Conservation (phyloP, 2,797 vertebrate genomes). For the Gallinago solitaria region DNA sequence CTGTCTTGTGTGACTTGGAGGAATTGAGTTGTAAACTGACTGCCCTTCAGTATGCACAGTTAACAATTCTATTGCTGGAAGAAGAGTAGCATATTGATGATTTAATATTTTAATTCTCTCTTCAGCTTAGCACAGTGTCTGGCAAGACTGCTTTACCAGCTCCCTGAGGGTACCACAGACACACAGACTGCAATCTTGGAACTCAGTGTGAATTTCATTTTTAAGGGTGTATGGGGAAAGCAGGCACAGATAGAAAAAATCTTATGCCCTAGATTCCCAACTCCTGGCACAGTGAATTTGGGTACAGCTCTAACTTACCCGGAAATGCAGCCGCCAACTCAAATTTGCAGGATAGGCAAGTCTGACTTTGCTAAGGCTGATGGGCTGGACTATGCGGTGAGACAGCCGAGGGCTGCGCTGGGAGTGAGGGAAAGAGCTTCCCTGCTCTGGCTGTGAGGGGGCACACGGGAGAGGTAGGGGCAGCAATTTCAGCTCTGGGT, state of each 20-base stretch:
- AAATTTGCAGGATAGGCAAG: background rate
- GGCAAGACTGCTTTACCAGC: background rate
- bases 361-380: background rate
- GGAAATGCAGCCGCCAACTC: background rate
- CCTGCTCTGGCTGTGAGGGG: background rate
- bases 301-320: background rate
- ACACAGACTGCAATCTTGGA: background rate
- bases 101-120: background rate
- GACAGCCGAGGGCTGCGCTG: background rate
- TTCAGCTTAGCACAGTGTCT: background rate
- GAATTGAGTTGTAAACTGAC: background rate
- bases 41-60: background rate
- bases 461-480: background rate
- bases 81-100: background rate
- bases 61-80: background rate
- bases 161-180: background rate
- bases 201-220: background rate
- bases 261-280: background rate
- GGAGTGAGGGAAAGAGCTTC: background rate
- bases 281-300: background rate
- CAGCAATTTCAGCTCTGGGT: background rate
- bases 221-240: background rate
- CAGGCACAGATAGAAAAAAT: background rate
- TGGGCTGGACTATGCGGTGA: too few species aligned
- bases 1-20: background rate